Base-by-base conservation (phyloP, 2,113 vertebrate genomes). In the Copsychus sechellarum region DNA sequence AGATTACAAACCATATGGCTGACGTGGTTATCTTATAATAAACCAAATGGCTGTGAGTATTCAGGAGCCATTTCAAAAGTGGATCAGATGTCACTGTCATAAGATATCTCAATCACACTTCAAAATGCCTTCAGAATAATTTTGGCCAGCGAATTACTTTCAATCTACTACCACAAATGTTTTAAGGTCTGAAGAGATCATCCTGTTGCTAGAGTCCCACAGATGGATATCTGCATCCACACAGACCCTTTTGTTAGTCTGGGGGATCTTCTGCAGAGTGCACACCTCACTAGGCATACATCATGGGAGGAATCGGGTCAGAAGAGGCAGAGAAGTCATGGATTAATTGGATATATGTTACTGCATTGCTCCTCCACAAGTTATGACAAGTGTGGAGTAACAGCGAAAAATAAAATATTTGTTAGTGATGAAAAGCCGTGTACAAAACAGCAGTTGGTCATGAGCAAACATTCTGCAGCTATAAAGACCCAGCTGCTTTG, bases 401-500 rank as follows among this genome's bases (percentile, higher is more conserved):
- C 15, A 67, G 29, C 10, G 4, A 61, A 93, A 93, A 97, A 50
- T 47, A 83, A 95, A 94, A 89, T 91, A 90, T 91, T 88, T 93
- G 79, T 62, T 86, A 65, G 74, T 43, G 40, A 92, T 90, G 76
- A 94, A 95, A 94, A 92, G 54, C 1, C 0, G 81, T 90, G 82
- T 51, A 90, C 50, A 93, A 96, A 94, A 58, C 81, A 95, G 92
- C 85, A 94, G 79, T 90, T 90, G 67, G 92, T 92, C 18, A 2
- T 56, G 60, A 94, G 76, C 54, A 96, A 95, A 94, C 67, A 95
- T 95, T 94, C 90, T 88, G 36, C 78, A 93, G 80, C 88, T 86
- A 73, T 83, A 86, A 93, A 95, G 82, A 93, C 54, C 58, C 90
- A 97, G 93, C 79, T 97, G 92, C 92, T 95, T 95, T 95, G 67